Percentiles rank a stretch among this genome's conserved stretches.
These are phyloP conservation scores for Calliopum simillimum DNA, from an alignment of 2,888 invertebrate genomes.

Conservation along the genomic window DNA sequence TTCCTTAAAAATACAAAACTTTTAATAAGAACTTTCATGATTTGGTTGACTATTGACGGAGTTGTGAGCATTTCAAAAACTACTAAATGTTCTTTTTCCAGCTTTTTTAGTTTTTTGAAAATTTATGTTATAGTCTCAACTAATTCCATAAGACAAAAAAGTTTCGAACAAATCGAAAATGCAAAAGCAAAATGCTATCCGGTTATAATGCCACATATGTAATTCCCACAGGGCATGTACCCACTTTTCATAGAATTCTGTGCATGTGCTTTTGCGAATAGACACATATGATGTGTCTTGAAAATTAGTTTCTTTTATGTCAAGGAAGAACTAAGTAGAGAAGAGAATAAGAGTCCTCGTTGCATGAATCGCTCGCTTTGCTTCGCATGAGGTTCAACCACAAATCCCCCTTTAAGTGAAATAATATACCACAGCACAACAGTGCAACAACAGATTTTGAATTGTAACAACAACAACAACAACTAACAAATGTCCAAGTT, in stretches of 20 bases:
- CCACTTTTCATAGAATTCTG: neutral
- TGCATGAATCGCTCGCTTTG: conserved; percentile 7
- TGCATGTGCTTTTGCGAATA: conserved; percentile 2
- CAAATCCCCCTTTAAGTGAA: conserved; percentile 22
- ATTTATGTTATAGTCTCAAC: too few relatives aligned
- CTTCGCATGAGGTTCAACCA: conserved; percentile 2
- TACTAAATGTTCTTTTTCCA: too few relatives aligned
- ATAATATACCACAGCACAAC: conserved; percentile 6
- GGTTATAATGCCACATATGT: too few relatives aligned
- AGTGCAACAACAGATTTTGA: neutral
- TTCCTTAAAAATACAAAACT: too few relatives aligned
- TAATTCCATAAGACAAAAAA: too few relatives aligned
- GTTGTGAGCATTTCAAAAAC: too few relatives aligned
- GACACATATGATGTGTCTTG: conserved; percentile 8
- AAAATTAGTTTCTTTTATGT: conserved; percentile 33
- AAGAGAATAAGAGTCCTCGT: neutral
- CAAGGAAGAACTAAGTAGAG: neutral
- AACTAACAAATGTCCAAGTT: too few relatives aligned
- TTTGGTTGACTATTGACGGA: too few relatives aligned
- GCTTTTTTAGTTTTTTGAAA: too few relatives aligned
- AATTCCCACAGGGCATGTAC: neutral
- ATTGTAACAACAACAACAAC: neutral
- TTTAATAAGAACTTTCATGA: too few relatives aligned
- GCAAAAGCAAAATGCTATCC: too few relatives aligned
- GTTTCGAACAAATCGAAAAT: too few relatives aligned